A percentile compares a stretch with the other conserved stretches of the same genome.
phyloP scores from a whole-genome alignment of 2,797 vertebrate genomes.

The Molossus molossus region DNA sequence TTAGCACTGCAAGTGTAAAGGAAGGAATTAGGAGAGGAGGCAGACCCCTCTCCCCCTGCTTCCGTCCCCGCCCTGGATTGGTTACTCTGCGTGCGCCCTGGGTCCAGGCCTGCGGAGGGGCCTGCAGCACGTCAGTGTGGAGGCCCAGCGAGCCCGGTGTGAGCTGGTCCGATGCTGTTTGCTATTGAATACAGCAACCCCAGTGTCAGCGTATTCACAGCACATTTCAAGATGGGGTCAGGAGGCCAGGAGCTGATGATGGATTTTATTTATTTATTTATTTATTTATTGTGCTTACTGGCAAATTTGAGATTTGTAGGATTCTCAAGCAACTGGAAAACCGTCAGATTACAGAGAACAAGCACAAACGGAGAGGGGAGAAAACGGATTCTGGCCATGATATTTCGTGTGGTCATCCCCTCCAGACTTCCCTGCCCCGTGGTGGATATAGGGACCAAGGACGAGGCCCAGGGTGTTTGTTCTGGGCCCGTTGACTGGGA shows the following conservation, averaged over 20 bases:
- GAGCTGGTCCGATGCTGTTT: background rate
- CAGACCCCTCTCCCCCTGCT: background rate
- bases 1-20: background rate
- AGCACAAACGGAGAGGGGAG: background rate
- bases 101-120: background rate
- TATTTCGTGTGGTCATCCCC: background rate
- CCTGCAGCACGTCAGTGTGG: background rate
- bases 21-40: background rate
- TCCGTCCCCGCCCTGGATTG: background rate
- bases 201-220: slow-evolving; percentile 71
- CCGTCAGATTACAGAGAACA: background rate
- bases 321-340: slow-evolving; percentile 64
- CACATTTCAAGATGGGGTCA: slow-evolving; percentile 71
- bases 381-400: slow-evolving; percentile 16
- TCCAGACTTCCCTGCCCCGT: rapidly evolving
- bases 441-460: background rate
- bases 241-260: slow-evolving; percentile 80
- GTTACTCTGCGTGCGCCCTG: background rate
- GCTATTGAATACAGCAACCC: slow-evolving; percentile 56
- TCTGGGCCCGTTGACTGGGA: background rate
- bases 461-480: background rate
- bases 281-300: slow-evolving; percentile 81
- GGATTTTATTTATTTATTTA: slow-evolving; percentile 71
- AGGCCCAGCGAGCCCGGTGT: slow-evolving; percentile 62
- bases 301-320: slow-evolving; percentile 75